Base-by-base conservation (phyloP, 1,140 invertebrate species). In the Halesus radiatus region DNA sequence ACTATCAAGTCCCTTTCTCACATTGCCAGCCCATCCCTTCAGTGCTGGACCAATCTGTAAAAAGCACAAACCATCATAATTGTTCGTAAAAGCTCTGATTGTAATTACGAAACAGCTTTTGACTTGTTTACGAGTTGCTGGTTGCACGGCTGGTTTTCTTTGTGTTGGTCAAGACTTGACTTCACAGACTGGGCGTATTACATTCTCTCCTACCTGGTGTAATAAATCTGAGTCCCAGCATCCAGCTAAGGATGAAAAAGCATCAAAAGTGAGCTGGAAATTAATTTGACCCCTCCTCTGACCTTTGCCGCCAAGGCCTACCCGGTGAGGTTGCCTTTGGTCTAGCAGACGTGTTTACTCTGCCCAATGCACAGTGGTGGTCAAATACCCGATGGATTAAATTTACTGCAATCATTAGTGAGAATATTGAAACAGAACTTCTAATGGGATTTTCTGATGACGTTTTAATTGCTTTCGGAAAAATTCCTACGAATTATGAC, bases 281-380 rank as follows among this genome's bases (percentile, higher is more conserved):
- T 83, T 83, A 83, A 83, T 81, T 83, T 83, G 82, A 83, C 82
- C 82, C 58, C 79, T 18, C 23, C 45, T 37, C 15, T 62, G 82
- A 81, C 82, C 82, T 79, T 73, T 79, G 77, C 76, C 52, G 62
- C 52, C 64, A 29, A 74, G 56, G 62, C 76, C 45, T 64, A 50
- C 75, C 37, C 75, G 37, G 29, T 32, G 6, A 26, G 75, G 29
- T 50, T 52, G 22, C 37, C 75, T 64, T 77, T 77, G 29, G 75
- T 77, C 60, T 77, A 77, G 66, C 74, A 26, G 60, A 77, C 70
- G 70, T 74, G 70, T 74, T 74, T 74, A 56, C 70, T 22, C 45
- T 64, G 60, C 15, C 23, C 60, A 13, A 7, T 66, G 26, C 37
- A 7, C 66, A 70, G 66, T 50, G 66, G 66, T 70, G 66, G 66